Evolutionary conservation across 2,888 invertebrate genomes (phyloP), one percentile per base, ranked within the genome.

Genomic region (Lacanobia wlatinum): DNA sequence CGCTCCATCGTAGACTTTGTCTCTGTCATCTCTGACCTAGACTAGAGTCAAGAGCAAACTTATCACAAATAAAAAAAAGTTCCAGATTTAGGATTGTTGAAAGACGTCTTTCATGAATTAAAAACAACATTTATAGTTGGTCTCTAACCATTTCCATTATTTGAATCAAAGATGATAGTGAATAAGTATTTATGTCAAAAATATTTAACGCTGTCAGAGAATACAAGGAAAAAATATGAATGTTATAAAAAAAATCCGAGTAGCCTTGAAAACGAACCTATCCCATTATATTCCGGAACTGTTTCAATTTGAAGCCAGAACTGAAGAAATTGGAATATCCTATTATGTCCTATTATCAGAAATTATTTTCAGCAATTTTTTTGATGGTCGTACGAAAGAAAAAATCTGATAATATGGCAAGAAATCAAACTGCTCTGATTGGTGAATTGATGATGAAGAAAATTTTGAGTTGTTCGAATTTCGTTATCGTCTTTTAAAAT

Each of bases 261-360:
- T 50, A 81, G 62, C 68, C 71, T 80, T 79, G 78, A 73, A 82
- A 69, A 73, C 73, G 65, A 79, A 70, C 69, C 76, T 73, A 85
- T 84, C 82, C 84, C 86, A 87, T 88, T 88, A 87, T 80, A 70
- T 75, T 71, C 80, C 66, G 78, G 63, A 78, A 85, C 87, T 90
- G 85, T 87, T 90, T 86, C 84, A 86, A 88, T 86, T 84, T 76
- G 78, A 80, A 65, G 77, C 76, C 78, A 73, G n/a, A 74, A 70
- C 78, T 82, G 84, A 81, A 74, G 76, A 82, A 71, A 77, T 75
- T 80, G 75, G 73, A 85, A 86, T 77, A 79, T 84, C 69, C 70
- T 78, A 77, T 80, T 67, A 74, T 79, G 70, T 74, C 78, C 73
- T 82, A 78, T 75, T 70, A 55, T 55, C 64, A 71, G 46, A 73